Conservation (phyloP, 2,888 invertebrate genomes). For the Dicyrtomina minuta region DNA sequence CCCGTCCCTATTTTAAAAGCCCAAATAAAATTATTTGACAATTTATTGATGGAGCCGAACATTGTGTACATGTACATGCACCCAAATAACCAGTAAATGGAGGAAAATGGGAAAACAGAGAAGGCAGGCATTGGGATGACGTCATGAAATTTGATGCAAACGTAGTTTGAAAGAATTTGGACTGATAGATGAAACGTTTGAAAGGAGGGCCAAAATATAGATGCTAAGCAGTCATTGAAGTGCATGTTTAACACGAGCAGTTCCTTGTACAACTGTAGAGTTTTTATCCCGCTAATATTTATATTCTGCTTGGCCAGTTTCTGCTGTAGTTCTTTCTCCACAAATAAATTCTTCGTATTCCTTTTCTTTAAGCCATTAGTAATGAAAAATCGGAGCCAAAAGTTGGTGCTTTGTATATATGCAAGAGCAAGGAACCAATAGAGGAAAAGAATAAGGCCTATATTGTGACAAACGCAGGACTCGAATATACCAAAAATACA, state of each 20-base stretch:
- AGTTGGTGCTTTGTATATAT: neutral
- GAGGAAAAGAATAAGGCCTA: neutral
- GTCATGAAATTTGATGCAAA: neutral
- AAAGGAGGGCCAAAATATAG: neutral
- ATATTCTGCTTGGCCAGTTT: too few species aligned
- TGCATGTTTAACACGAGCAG: neutral
- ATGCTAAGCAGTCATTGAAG: neutral
- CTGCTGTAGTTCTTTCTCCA: too few species aligned
- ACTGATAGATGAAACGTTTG: neutral
- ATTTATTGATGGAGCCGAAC: neutral
- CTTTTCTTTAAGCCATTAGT: neutral
- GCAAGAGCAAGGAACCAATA: neutral
- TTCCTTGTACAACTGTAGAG: neutral
- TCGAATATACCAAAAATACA: too few species aligned
- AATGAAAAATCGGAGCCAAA: neutral
- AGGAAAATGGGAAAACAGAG: neutral
- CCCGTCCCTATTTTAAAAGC: neutral
- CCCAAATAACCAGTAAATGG: neutral
- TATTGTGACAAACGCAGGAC: neutral
- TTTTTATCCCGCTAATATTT: too few species aligned
- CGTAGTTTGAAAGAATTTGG: neutral
- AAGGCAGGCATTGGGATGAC: neutral
- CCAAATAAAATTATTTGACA: neutral
- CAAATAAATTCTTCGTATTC: too few species aligned
- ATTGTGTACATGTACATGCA: neutral